These are phyloP conservation scores for Bicyclus anynana DNA, from an alignment of 1,140 invertebrate species.

Conservation along the genomic window DNA sequence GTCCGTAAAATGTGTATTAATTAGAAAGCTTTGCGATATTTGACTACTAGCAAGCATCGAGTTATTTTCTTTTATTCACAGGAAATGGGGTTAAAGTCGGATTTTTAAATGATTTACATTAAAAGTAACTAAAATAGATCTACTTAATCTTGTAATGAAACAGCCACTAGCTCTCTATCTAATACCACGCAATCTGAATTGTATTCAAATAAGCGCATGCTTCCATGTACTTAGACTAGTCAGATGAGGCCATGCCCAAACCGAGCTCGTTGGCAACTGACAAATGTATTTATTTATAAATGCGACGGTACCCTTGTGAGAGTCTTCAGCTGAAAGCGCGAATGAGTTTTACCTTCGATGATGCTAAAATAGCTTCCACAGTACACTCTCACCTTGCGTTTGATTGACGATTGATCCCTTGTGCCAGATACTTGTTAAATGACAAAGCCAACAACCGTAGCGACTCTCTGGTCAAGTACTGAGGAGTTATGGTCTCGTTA, in stretches of 20 bases:
- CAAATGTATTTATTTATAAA: slow-evolving; percentile 71
- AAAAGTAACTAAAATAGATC: too few species aligned
- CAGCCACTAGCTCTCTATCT: too few species aligned
- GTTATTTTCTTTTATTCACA: too few species aligned
- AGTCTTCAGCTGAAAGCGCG: slow-evolving; percentile 70
- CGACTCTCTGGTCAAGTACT: slow-evolving; percentile 4
- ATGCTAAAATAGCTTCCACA: slow-evolving; percentile 71
- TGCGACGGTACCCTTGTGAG: slow-evolving; percentile 66
- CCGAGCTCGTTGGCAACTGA: slow-evolving; percentile 57
- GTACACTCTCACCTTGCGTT: slow-evolving; percentile 74
- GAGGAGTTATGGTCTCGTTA: slow-evolving; percentile 3
- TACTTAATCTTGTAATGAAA: too few species aligned
- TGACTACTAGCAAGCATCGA: too few species aligned
- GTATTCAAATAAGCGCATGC: slow-evolving; percentile 36
- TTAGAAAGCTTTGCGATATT: too few species aligned
- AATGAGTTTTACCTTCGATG: slow-evolving; percentile 74
- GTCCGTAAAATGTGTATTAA: too few species aligned
- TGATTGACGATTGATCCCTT: slow-evolving; percentile 76
- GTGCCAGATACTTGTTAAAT: slow-evolving; percentile 72
- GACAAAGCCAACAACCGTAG: slow-evolving; percentile 46
- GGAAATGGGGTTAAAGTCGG: too few species aligned
- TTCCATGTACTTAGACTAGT: slow-evolving; percentile 31
- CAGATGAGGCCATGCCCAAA: slow-evolving; percentile 45
- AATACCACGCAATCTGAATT: slow-evolving; percentile 31
- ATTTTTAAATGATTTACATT: too few species aligned